Evolutionary conservation across 1,140 invertebrate genomes (phyloP), one percentile per base, ranked within the genome.

Genomic region (Aporrectodea caliginosa): DNA sequence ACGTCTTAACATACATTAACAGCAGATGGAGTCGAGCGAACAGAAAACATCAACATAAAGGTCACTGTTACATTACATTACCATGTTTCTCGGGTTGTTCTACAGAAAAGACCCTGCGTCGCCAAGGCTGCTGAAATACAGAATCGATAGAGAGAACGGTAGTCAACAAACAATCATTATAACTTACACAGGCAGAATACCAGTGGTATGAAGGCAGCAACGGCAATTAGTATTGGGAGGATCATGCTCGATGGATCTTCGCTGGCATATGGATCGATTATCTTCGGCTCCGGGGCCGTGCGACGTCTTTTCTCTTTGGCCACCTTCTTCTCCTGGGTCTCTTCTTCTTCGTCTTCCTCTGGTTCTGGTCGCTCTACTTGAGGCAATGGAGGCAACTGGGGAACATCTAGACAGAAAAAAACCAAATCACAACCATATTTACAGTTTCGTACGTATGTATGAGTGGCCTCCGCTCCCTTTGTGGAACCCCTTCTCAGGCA

Each of bases 101-200:
- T n/a, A 58, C 43, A 58, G 6, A 58, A 58, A 58, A 12, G 22
- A 58, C 43, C 43, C 43, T 58, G 43, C 43, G 43, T 58, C 22
- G 22, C 43, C 43, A 58, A 58, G 43, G 43, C 43, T 22, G 43
- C 22, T 58, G 6, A 58, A 12, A 6, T 12, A 12, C 43, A 58
- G n/a, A 34, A 74, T 6, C 6, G 43, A 32, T 31, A 12, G 22
- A 27, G 1, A 34, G 31, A 33, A 74, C 33, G 31, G 34, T 33
- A 31, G 31, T 74, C 29, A 74, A 31, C 73, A 22, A 33, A n/a
- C 6, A 12, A n/a, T 22, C 33, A 22, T 74, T 34, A 74, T 74
- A 76, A 35, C 35, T 32, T 76, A 76, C 75, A 76, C n/a, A 76
- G 75, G 35, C 75, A 76, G 35, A 76, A 76, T 31, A 76, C 75